phyloP scores from a whole-genome alignment of 2,888 invertebrate species.

The Perizoma affinitatum region DNA sequence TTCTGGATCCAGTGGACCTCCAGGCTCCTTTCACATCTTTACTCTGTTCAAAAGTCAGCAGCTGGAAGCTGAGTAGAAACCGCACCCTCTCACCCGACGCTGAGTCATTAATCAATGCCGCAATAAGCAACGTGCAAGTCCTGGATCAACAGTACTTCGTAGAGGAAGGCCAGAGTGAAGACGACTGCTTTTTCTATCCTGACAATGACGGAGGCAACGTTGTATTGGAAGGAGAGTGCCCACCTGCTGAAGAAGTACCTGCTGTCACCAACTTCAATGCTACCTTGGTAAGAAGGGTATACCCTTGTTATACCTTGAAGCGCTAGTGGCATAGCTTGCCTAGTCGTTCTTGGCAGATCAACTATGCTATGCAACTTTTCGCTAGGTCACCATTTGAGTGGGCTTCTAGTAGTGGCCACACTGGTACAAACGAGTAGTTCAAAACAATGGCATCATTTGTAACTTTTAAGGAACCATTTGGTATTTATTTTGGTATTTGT shows the following conservation, averaged over 20 bases:
- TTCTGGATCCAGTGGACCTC: too few relatives aligned
- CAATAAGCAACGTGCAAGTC: slow-evolving; percentile 54
- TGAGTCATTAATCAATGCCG: slow-evolving; percentile 44
- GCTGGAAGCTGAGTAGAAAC: slow-evolving; percentile 66
- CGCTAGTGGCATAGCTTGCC: too few relatives aligned
- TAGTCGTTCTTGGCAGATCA: too few relatives aligned
- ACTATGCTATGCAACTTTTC: too few relatives aligned
- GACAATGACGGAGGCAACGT: slow-evolving; percentile 68
- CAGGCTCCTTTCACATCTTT: slow-evolving; percentile 5
- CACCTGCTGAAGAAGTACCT: slow-evolving; percentile 45
- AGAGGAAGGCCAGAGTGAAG: slow-evolving; percentile 54
- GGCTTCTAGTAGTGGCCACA: too few relatives aligned
- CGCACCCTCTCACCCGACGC: slow-evolving; percentile 43
- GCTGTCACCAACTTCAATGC: slow-evolving; percentile 53
- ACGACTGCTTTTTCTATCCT: slow-evolving; percentile 70
- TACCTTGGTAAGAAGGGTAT: slow-evolving; percentile 7
- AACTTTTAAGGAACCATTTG: too few relatives aligned
- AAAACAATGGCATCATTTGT: too few relatives aligned
- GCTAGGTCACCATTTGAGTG: too few relatives aligned
- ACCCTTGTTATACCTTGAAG: too few relatives aligned
- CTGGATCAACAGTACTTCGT: slow-evolving; percentile 58
- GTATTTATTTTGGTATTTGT: too few relatives aligned
- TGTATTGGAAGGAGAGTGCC: slow-evolving; percentile 60
- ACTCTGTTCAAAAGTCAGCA: slow-evolving; percentile 50
- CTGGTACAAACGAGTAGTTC: too few relatives aligned